A percentile compares a stretch with the other conserved stretches of the same genome.
phyloP scores from a whole-genome alignment of 2,888 invertebrate species.

The Cerastis rubricosa region DNA sequence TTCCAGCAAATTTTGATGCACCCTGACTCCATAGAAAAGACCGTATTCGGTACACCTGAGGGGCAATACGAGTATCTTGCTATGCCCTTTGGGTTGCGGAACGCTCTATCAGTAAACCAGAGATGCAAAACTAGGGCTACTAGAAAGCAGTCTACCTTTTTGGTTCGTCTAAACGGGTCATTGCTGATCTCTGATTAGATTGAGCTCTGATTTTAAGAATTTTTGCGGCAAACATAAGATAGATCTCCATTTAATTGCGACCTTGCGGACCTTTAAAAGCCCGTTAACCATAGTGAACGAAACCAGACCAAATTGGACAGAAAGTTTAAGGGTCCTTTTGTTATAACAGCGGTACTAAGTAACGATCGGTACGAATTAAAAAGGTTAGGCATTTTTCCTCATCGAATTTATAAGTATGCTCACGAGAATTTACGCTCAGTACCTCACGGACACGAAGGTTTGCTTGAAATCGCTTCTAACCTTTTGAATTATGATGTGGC shows the following conservation, averaged over 20 bases:
- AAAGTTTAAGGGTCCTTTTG: too few relatives aligned
- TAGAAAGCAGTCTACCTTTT: constrained; percentile 1
- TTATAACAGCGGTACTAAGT: too few relatives aligned
- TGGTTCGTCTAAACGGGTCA: neutral
- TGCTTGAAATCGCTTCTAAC: constrained; percentile 35
- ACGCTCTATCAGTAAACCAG: too few relatives aligned
- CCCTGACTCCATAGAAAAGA: too few relatives aligned
- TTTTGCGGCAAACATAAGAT: constrained; percentile 39
- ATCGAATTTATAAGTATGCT: constrained; percentile 51
- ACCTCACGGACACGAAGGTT: constrained; percentile 46
- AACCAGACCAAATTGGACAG: constrained; percentile 5
- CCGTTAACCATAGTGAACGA: constrained; percentile 4
- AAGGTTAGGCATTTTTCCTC: constrained; percentile 2
- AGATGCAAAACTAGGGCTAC: too few relatives aligned
- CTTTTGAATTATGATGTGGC: constrained; percentile 20
- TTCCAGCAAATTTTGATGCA: too few relatives aligned
- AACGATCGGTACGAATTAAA: too few relatives aligned
- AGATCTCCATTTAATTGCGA: constrained; percentile 60
- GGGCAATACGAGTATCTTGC: too few relatives aligned
- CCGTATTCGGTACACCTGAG: too few relatives aligned
- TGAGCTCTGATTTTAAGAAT: too few relatives aligned
- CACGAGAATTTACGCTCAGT: constrained; percentile 50
- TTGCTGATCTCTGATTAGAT: neutral
- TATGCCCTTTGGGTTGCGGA: too few relatives aligned
- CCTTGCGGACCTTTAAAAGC: constrained; percentile 15